phyloP scores from a whole-genome alignment of 2,113 vertebrate genomes.

The Alethe castanea region DNA sequence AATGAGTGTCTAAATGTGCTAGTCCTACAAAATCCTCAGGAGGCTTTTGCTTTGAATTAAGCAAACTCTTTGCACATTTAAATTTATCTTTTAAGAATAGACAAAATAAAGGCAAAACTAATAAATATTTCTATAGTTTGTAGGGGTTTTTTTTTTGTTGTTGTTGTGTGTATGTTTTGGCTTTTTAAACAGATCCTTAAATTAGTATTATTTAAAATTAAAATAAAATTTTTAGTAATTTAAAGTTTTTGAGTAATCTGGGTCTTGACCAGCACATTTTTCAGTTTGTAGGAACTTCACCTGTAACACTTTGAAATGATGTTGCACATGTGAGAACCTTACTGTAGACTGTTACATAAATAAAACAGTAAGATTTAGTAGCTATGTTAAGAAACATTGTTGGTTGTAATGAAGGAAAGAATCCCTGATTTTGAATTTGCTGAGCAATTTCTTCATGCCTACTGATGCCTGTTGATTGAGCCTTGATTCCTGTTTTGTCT shows the following conservation, averaged over 20 bases:
- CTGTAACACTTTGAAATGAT: background rate
- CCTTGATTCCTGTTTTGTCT: background rate
- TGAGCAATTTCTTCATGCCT: background rate
- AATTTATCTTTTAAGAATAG: background rate
- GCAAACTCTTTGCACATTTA: background rate
- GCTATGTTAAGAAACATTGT: background rate
- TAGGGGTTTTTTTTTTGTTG: accelerated
- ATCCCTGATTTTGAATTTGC: background rate
- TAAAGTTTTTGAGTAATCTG: background rate
- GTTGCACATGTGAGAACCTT: background rate
- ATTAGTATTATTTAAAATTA: background rate
- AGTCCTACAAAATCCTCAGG: no score
- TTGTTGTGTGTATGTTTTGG: background rate
- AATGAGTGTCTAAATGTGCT: no score
- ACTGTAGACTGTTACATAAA: background rate
- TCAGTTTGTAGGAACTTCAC: background rate
- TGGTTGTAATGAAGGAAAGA: background rate
- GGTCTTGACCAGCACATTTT: background rate
- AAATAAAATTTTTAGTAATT: background rate
- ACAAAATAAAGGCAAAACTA: background rate
- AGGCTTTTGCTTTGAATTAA: background rate
- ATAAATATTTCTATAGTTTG: background rate
- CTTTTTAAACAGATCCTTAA: background rate
- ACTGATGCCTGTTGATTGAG: background rate
- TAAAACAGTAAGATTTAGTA: background rate